Conservation (phyloP, 2,797 vertebrate genomes). For the Gastrophryne carolinensis region DNA sequence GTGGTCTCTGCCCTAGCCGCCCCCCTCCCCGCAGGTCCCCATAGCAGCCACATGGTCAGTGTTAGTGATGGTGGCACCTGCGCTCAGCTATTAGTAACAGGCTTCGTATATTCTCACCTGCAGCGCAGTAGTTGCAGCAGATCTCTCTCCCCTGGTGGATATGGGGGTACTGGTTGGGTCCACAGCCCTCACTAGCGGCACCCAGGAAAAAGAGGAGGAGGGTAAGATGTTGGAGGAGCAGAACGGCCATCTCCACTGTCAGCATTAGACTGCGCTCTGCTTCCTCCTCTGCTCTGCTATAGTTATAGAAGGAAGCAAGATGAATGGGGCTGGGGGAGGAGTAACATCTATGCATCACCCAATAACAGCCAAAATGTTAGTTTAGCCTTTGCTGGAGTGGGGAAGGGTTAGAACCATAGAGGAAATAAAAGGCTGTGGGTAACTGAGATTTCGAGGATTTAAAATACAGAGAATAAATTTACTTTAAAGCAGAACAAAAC, state of each 20-base stretch:
- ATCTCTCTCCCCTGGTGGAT: rapidly evolving
- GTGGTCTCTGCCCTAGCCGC: too few relatives aligned
- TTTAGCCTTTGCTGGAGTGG: too few relatives aligned
- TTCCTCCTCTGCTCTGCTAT: neutral
- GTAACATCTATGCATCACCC: neutral
- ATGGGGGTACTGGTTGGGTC: neutral
- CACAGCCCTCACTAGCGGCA: neutral
- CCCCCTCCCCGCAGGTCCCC: too few relatives aligned
- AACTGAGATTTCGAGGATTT: too few relatives aligned
- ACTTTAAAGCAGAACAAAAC: too few relatives aligned
- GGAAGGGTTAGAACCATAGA: too few relatives aligned
- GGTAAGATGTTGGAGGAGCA: neutral
- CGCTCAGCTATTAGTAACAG: too few relatives aligned
- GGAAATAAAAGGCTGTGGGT: too few relatives aligned
- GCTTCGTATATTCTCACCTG: slow-evolving; percentile 6
- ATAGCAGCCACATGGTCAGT: too few relatives aligned
- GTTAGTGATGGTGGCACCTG: too few relatives aligned
- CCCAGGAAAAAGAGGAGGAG: neutral
- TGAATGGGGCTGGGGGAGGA: neutral
- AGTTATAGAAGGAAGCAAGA: neutral
- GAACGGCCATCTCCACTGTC: neutral
- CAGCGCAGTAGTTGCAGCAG: slow-evolving; percentile 33
- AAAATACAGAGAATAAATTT: too few relatives aligned
- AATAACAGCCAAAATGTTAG: too few relatives aligned
- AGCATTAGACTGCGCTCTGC: neutral